Evolutionary conservation across 92 coral and sea anemone species (phyloP), one percentile per base, ranked within the genome.

Genomic region (Parazoanthus darwini): DNA sequence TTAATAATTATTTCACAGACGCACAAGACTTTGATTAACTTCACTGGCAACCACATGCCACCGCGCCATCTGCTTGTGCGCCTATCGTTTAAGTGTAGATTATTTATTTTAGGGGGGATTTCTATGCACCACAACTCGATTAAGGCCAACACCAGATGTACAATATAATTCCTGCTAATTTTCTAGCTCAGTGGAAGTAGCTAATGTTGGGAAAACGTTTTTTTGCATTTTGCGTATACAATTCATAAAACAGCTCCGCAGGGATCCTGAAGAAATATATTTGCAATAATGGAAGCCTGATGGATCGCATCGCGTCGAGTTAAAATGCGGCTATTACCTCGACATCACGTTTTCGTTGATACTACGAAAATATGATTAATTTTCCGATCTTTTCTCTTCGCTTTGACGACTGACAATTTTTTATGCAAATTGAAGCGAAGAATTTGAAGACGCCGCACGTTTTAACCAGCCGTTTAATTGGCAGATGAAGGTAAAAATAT

Each of bases 61-160:
- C 37, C 9, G 87, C 22, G 78, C 87, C 87, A 84, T 84, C 87
- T 84, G 87, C 70, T 84, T 83, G 79, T 26, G 44, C 46, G n/a
- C 22, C 79, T 46, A 7, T 44, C 79, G 79, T 72, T 71, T 71
- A 71, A 46, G 79, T 29, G 20, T 8, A 6, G 67, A 84, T 71
- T 84, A 84, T 84, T 84, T 71, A 71, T 84, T 84, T 71, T 84
- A 23, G 59, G 86, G 59, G 86, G 79, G 29, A 25, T 71, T 39
- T 48, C 18, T 44, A 6, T 20, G 79, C 2, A 71, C 87, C 87
- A 72, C 87, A 84, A 71, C 77, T 70, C 78, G 22, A 29, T 78
- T 23, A 51, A 84, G 74, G n/a, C 13, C 78, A 83, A 18, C 23
- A 44, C 43, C 87, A 84, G 87, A 84, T 84, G 87, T 73, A 56